Evolutionary conservation across 2,113 vertebrate genomes (phyloP), one percentile per base, ranked within the genome.

Genomic region (Pteruthius melanotis): DNA sequence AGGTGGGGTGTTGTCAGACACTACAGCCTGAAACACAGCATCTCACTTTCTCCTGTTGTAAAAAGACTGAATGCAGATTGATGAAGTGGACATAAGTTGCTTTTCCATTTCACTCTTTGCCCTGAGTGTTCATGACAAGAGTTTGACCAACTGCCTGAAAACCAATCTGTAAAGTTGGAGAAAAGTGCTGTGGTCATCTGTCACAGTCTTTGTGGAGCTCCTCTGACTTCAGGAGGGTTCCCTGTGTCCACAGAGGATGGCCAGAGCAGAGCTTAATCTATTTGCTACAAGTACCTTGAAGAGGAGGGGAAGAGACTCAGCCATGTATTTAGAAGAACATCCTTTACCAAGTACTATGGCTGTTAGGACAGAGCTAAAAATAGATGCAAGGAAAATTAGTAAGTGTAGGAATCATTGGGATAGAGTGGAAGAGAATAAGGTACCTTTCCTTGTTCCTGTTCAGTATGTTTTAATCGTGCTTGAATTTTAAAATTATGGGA

Each of bases 401-500:
- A 45, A 65, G 47, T 50, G 35, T 82, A 26, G 20, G 52, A 71
- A 90, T 82, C 56, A 16, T 6, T 53, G 28, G 28, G 7, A 37
- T n/a, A 75, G 6, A 59, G 22, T 63, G 35, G 57, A 82, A 64
- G 33, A 92, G 57, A 88, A 19, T 63, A 50, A 85, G 30, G 7
- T 54, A 23, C 30, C 24, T 74, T 75, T 85, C 33, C 33, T 85
- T 14, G 7, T 81, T 52, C 50, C 47, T 71, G 35, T 50, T 88
- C 57, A 79, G 49, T 47, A 8, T 45, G 49, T 68, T 72, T 77
- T 81, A 69, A 69, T 83, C 5, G 14, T 56, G 35, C 42, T 75
- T 82, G 70, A 42, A 79, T 78, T 95, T 93, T 90, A 18, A 82
- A 93, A 92, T 90, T 47, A 33, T 15, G 40, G 57, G 39, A 64